phyloP scores from a whole-genome alignment of 2,888 invertebrate species.

The Sylvicola fuscatus region DNA sequence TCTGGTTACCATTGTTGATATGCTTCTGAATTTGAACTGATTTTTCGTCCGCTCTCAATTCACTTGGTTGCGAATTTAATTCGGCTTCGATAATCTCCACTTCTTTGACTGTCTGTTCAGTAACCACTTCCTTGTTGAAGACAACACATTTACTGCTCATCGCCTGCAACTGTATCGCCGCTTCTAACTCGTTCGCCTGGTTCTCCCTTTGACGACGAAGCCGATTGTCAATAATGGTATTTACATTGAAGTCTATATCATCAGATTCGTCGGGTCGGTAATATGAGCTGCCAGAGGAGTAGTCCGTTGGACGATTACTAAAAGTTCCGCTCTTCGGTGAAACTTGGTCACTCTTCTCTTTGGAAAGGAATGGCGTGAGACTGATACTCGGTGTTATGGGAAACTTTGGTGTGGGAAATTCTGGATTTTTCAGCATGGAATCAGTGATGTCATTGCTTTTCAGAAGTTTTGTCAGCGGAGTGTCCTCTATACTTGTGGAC shows the following conservation, averaged over 20 bases:
- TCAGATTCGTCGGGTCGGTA: conserved; percentile 42
- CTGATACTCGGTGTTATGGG: conserved; percentile 25
- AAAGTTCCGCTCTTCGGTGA: conserved; percentile 19
- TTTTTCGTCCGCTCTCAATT: no score
- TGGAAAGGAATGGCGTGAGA: conserved; percentile 10
- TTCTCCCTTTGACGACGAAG: no score
- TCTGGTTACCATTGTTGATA: no score
- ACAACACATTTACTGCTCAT: no score
- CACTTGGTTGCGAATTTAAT: no score
- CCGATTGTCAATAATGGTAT: no score
- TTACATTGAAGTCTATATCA: conserved; percentile 13
- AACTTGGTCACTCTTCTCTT: conserved; percentile 8
- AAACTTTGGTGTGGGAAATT: conserved; percentile 34
- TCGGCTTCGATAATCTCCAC: no score
- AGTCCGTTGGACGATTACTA: conserved; percentile 31
- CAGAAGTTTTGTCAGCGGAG: conserved; percentile 10
- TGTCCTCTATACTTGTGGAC: conserved; percentile 19
- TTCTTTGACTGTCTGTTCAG: no score
- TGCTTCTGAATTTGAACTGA: no score
- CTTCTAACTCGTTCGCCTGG: no score
- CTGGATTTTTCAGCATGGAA: conserved; percentile 31
- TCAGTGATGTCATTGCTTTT: background rate
- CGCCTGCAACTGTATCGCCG: no score
- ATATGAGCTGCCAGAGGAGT: conserved; percentile 39
- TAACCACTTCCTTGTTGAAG: no score